A percentile compares a stretch with the other conserved stretches of the same genome.
These are phyloP conservation scores for Dicranocentrus wangi DNA, from an alignment of 2,888 invertebrate species.

Conservation along the genomic window DNA sequence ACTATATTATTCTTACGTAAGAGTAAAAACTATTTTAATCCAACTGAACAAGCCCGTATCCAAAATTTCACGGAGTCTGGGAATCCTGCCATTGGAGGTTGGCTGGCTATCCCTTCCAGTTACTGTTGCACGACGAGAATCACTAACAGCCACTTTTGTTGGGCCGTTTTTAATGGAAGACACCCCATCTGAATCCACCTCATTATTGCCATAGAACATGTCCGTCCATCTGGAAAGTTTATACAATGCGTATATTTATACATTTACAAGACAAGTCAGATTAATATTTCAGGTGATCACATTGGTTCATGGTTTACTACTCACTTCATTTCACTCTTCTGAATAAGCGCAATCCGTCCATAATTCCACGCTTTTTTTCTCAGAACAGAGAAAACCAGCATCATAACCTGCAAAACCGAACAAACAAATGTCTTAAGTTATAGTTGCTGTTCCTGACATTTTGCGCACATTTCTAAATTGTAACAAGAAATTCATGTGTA, in stretches of 20 bases:
- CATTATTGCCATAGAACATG: conserved; percentile 82
- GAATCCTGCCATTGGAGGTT: no score
- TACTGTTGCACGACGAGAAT: no score
- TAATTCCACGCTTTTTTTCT: conserved; percentile 96
- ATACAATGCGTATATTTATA: neutral
- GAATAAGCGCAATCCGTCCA: conserved; percentile 91
- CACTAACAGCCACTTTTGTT: no score
- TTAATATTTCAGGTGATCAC: no score
- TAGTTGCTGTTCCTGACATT: neutral
- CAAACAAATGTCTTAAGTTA: neutral
- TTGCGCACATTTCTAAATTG: no score
- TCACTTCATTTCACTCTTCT: conserved; percentile 80
- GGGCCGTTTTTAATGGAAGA: no score
- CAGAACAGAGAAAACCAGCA: conserved; percentile 85
- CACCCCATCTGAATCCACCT: no score
- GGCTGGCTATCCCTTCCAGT: no score
- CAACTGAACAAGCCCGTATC: conserved; percentile 90
- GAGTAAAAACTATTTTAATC: conserved; percentile 88
- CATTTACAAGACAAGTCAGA: neutral
- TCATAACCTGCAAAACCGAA: conserved; percentile 75
- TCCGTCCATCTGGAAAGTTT: conserved; percentile 85
- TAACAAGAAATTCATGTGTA: no score
- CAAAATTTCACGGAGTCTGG: conserved; percentile 76
- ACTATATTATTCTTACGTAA: no score
- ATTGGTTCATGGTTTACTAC: no score